These are phyloP conservation scores for Monopterus albus DNA, from an alignment of 2,113 vertebrate species.

Conservation along the genomic window DNA sequence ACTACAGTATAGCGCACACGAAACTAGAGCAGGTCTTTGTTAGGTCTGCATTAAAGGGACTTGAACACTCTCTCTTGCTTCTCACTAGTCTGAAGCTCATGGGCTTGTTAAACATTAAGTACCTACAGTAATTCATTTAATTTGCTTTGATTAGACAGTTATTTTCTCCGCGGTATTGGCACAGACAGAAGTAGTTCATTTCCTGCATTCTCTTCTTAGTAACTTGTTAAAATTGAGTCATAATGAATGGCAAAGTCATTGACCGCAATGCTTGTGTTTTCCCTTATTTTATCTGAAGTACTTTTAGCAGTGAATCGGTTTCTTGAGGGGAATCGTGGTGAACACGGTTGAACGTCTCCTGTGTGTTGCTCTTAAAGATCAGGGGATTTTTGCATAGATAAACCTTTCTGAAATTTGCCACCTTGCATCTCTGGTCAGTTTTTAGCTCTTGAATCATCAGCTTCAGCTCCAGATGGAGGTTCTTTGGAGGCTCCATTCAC, in stretches of 20 bases:
- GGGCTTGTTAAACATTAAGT: constrained; percentile 18
- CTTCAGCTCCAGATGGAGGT: too few relatives aligned
- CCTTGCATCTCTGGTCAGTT: too few relatives aligned
- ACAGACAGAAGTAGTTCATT: neutral
- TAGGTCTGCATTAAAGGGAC: constrained; percentile 19
- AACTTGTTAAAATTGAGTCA: neutral
- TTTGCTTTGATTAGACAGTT: constrained; percentile 36
- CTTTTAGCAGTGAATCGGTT: neutral
- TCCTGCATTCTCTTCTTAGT: neutral
- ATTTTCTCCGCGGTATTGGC: constrained; percentile 12
- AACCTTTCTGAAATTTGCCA: neutral
- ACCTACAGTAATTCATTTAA: constrained; percentile 33
- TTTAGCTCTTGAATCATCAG: too few relatives aligned
- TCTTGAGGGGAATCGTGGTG: neutral
- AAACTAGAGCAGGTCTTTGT: neutral
- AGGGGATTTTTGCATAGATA: neutral
- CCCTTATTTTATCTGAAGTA: neutral
- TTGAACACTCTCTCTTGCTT: neutral
- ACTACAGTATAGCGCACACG: neutral
- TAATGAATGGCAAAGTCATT: neutral
- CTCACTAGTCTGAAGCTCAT: neutral
- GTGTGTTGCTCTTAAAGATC: too few relatives aligned
- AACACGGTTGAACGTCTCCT: neutral
- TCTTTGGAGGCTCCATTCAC: too few relatives aligned
- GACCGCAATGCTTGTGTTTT: neutral